phyloP scores from a whole-genome alignment of 2,797 vertebrate genomes.

The Bradypodion ventrale region DNA sequence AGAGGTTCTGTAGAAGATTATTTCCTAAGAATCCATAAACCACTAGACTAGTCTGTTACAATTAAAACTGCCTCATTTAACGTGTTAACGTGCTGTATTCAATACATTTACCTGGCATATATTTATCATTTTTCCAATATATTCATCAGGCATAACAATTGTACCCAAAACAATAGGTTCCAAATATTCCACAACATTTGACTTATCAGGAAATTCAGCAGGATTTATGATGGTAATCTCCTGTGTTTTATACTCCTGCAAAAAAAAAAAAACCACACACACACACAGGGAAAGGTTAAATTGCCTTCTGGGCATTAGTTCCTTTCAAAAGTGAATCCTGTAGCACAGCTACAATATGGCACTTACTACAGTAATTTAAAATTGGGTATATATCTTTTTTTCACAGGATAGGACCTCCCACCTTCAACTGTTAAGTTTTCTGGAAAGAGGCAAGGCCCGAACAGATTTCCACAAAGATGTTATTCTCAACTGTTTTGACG shows the following conservation, averaged over 20 bases:
- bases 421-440: not conserved
- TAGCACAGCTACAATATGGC: not conserved
- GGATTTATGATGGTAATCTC: conserved; percentile 93
- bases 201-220: conserved; percentile 88
- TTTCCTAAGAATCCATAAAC: not conserved
- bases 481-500: too few relatives aligned
- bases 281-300: not conserved
- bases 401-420: not conserved
- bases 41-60: not conserved
- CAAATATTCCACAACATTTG: conserved; percentile 85
- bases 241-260: conserved; percentile 84
- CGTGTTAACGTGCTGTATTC: too few relatives aligned
- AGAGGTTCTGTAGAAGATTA: not conserved
- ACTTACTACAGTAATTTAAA: not conserved
- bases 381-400: not conserved
- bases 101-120: conserved; percentile 86
- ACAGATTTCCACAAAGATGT: not conserved
- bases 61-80: not conserved
- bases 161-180: conserved; percentile 93
- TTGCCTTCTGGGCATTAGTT: not conserved
- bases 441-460: not conserved
- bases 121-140: conserved; percentile 87
- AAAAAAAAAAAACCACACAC: conserved; percentile 53
- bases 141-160: conserved; percentile 86
- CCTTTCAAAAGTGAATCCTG: not conserved